phyloP scores from a whole-genome alignment of 1,140 invertebrate species.

The Leptinotarsa lineolata region DNA sequence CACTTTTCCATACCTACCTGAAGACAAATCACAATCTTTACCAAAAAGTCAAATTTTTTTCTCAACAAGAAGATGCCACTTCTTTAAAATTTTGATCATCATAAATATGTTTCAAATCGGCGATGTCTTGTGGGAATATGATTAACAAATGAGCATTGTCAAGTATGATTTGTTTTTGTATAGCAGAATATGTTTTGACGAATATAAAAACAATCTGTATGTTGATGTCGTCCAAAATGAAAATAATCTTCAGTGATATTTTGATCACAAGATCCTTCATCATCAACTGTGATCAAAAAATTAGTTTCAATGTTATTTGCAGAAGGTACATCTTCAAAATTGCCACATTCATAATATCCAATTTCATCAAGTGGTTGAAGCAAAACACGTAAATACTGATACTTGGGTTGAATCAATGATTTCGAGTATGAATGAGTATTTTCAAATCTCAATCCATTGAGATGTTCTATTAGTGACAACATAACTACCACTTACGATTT shows the following conservation, averaged over 20 bases:
- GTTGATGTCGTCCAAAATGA: too few relatives aligned
- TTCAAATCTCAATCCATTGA: conserved; percentile 53
- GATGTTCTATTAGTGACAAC: conserved; percentile 44
- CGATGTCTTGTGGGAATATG: conserved; percentile 55
- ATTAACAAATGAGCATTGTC: conserved; percentile 56
- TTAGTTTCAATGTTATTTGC: conserved; percentile 43
- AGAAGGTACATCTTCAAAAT: conserved; percentile 45
- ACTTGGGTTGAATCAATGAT: conserved; percentile 53
- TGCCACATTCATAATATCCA: conserved; percentile 42
- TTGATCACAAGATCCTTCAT: conserved; percentile 52
- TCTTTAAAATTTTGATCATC: too few relatives aligned
- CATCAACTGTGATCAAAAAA: conserved; percentile 54
- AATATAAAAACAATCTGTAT: too few relatives aligned
- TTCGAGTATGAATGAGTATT: conserved; percentile 56
- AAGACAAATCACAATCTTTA: too few relatives aligned
- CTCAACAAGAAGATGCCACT: too few relatives aligned
- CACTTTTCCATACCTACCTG: too few relatives aligned
- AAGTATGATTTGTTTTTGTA: conserved; percentile 55
- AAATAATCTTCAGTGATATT: conserved; percentile 52
- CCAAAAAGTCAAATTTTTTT: too few relatives aligned
- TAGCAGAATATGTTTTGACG: conserved; percentile 53
- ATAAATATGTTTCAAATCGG: too few relatives aligned
- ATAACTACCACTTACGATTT: too few relatives aligned
- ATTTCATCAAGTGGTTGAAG: conserved; percentile 45
- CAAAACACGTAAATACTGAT: conserved; percentile 46